phyloP scores from a whole-genome alignment of 2,888 invertebrate species.

The Cremastinae sp. region DNA sequence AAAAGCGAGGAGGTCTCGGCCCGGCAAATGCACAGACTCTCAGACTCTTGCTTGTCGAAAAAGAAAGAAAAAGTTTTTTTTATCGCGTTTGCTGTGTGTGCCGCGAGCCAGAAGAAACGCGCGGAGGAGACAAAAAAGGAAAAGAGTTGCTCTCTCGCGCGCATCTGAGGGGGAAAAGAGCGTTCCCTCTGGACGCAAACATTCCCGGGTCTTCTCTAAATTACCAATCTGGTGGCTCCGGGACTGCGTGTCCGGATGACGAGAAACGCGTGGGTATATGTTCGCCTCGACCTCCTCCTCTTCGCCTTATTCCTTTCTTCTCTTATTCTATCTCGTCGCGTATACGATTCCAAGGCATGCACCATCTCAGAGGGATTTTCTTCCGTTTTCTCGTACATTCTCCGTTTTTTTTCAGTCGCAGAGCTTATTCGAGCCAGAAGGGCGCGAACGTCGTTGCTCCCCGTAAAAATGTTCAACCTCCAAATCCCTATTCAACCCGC shows the following conservation, averaged over 20 bases:
- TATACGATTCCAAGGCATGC: slow-evolving; percentile 25
- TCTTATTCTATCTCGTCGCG: slow-evolving; percentile 15
- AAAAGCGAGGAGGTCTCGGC: background rate
- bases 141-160: background rate
- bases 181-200: slow-evolving; percentile 45
- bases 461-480: background rate
- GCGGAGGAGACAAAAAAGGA: background rate
- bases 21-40: slow-evolving; percentile 39
- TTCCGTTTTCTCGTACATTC: slow-evolving; percentile 29
- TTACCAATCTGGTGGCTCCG: slow-evolving; percentile 69
- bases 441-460: background rate
- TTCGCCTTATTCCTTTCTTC: slow-evolving; percentile 3
- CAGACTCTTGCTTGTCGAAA: slow-evolving; percentile 51
- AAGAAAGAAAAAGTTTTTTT: slow-evolving; percentile 68
- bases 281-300: slow-evolving; percentile 22
- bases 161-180: slow-evolving; percentile 29
- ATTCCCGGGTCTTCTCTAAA: slow-evolving; percentile 67
- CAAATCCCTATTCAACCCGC: slow-evolving; percentile 4
- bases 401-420: background rate
- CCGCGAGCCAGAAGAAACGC: slow-evolving; percentile 48
- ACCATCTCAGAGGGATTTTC: slow-evolving; percentile 30
- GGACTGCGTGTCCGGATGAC: slow-evolving; percentile 61
- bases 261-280: slow-evolving; percentile 35
- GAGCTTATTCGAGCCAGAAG: slow-evolving; percentile 5
- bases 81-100: slow-evolving; percentile 57